A percentile compares a stretch with the other conserved stretches of the same genome.
Evolutionary conservation across 2,113 vertebrate genomes (phyloP).

Genomic region (Riparia riparia): DNA sequence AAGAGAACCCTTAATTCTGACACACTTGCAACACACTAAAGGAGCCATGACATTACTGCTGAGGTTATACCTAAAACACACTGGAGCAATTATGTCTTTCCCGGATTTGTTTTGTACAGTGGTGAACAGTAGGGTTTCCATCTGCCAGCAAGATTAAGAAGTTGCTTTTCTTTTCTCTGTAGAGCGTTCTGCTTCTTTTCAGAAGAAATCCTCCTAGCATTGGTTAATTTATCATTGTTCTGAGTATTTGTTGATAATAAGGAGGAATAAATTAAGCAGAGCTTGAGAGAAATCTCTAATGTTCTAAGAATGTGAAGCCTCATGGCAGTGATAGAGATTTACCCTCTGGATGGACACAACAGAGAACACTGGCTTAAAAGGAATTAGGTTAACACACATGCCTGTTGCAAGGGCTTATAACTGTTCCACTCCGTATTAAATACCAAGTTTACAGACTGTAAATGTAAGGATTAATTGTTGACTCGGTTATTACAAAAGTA

Average conservation of each 20-base stretch:
- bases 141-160: constrained; percentile 54
- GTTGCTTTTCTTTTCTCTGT: constrained; percentile 51
- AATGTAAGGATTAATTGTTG: constrained; percentile 47
- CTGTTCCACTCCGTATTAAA: constrained; percentile 15
- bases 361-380: constrained; percentile 9
- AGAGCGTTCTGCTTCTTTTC: constrained; percentile 23
- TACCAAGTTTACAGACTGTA: constrained; percentile 28
- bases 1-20: not conserved
- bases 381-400: constrained; percentile 2
- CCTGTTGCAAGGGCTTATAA: constrained; percentile 12
- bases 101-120: constrained; percentile 37
- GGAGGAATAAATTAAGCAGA: constrained; percentile 35
- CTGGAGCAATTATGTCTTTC: constrained; percentile 43
- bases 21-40: not conserved
- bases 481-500: constrained; percentile 10
- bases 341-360: constrained; percentile 15
- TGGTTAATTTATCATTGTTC: constrained; percentile 54
- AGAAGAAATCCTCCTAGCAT: constrained; percentile 36
- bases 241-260: constrained; percentile 37
- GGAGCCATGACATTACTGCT: not conserved
- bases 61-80: constrained; percentile 45
- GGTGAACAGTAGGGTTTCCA: constrained; percentile 61
- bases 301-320: constrained; percentile 27
- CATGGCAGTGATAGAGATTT: constrained; percentile 32
- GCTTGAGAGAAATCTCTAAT: not conserved